Conservation (phyloP, 2,113 vertebrate genomes). For the Carlito syrichta region DNA sequence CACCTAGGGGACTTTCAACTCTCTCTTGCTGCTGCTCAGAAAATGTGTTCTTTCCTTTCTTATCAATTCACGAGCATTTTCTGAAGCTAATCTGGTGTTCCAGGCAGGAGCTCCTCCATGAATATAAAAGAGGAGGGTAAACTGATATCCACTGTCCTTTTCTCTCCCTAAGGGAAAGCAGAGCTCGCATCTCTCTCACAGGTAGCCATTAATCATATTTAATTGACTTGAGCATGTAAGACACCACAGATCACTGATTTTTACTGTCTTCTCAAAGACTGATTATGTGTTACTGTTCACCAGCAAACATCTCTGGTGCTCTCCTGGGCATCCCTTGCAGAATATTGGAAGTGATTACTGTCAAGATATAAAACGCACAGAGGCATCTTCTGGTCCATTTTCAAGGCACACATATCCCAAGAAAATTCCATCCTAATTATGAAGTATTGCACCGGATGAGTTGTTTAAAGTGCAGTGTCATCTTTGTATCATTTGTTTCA, state of each 20-base stretch:
- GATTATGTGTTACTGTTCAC: conserved; percentile 80
- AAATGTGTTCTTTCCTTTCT: neutral
- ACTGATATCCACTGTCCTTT: conserved; percentile 27
- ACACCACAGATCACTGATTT: conserved; percentile 84
- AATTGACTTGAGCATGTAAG: conserved; percentile 85
- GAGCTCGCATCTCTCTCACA: conserved; percentile 51
- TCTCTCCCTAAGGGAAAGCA: neutral
- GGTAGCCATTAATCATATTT: conserved; percentile 85
- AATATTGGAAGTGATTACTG: conserved; percentile 83
- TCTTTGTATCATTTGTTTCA: neutral
- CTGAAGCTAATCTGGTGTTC: neutral
- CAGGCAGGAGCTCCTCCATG: conserved; percentile 27
- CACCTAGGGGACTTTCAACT: neutral
- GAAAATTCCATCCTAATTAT: conserved; percentile 72
- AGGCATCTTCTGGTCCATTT: conserved; percentile 77
- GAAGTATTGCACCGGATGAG: conserved; percentile 62
- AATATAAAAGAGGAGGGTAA: conserved; percentile 66
- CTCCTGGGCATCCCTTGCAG: conserved; percentile 76
- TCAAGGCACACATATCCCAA: conserved; percentile 65
- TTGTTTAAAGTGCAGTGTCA: conserved; percentile 34
- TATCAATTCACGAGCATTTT: conserved; percentile 43
- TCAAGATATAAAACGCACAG: conserved; percentile 80
- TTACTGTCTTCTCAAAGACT: conserved; percentile 84
- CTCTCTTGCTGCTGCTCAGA: neutral
- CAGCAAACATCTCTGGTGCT: conserved; percentile 74